phyloP scores from a whole-genome alignment of 2,797 vertebrate species.

The Cetoscarus ocellatus region DNA sequence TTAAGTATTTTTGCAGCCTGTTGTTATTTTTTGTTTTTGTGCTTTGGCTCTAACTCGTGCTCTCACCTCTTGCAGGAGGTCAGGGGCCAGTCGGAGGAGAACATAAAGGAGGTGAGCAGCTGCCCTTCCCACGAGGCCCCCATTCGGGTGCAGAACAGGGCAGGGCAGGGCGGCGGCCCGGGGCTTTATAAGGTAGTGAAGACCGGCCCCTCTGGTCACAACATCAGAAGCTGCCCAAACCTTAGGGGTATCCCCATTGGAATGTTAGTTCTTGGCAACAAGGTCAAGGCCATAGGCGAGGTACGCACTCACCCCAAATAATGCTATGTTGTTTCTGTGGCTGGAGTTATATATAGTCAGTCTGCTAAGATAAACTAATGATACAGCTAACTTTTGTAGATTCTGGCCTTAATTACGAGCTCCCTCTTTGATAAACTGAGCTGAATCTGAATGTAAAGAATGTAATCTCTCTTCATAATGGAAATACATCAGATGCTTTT shows the following conservation, averaged over 20 bases:
- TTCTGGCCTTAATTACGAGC: slow-evolving; percentile 57
- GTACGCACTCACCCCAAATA: slow-evolving; percentile 87
- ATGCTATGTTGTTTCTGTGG: slow-evolving; percentile 86
- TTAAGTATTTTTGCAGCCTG: slow-evolving; percentile 17
- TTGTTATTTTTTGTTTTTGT: slow-evolving; percentile 10
- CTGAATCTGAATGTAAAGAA: slow-evolving; percentile 43
- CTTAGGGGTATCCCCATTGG: slow-evolving; percentile 99
- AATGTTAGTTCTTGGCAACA: slow-evolving; percentile 99
- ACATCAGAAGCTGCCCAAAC: slow-evolving; percentile 99
- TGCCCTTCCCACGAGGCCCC: slow-evolving; percentile 93
- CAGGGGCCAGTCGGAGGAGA: slow-evolving; percentile 94
- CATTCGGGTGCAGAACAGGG: slow-evolving; percentile 91
- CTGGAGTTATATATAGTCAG: slow-evolving; percentile 83
- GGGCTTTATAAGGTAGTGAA: slow-evolving; percentile 99
- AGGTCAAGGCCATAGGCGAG: slow-evolving; percentile 99
- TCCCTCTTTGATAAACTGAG: slow-evolving; percentile 36
- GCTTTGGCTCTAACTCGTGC: slow-evolving; percentile 70
- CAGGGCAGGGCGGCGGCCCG: slow-evolving; percentile 95
- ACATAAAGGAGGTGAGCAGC: slow-evolving; percentile 95
- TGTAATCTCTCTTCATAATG: slow-evolving; percentile 61
- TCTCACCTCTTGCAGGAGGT: slow-evolving; percentile 92
- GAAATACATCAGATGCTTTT: slow-evolving; percentile 67
- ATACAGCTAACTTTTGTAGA: slow-evolving; percentile 54
- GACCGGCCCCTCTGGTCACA: slow-evolving; percentile 99
- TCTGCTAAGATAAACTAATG: slow-evolving; percentile 67